Conservation (phyloP, 2,113 vertebrate genomes). For the Scomber scombrus region DNA sequence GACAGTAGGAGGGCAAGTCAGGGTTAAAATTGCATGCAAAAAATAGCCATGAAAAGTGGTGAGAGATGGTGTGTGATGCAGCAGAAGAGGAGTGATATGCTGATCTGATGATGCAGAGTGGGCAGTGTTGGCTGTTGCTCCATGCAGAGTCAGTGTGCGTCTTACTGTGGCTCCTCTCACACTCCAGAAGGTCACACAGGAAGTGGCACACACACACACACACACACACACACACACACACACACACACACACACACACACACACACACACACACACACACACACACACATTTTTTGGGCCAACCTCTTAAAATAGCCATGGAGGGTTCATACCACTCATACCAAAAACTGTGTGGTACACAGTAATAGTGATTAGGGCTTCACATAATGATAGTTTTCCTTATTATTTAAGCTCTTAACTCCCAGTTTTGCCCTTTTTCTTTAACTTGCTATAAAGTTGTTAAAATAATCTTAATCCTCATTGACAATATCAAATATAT, state of each 20-base stretch:
- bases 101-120: constrained; percentile 69
- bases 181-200: constrained; percentile 81
- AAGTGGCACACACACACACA: constrained; percentile 63
- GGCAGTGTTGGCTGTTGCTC: constrained; percentile 60
- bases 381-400: background rate
- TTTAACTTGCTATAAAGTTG: constrained; percentile 6
- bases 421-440: background rate
- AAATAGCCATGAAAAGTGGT: constrained; percentile 5
- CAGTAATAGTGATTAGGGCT: constrained; percentile 5
- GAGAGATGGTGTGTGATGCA: constrained; percentile 52
- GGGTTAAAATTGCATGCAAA: constrained; percentile 44
- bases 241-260: too few species aligned
- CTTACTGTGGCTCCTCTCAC: constrained; percentile 75
- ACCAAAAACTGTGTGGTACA: constrained; percentile 7
- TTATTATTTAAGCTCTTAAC: background rate
- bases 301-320: constrained; percentile 68
- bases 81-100: constrained; percentile 60
- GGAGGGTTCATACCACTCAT: constrained; percentile 14
- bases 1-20: background rate
- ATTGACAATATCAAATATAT: too few species aligned
- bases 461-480: constrained; percentile 12
- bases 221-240: constrained; percentile 6
- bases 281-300: constrained; percentile 17
- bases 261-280: too few species aligned
- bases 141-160: constrained; percentile 68